Percentiles rank a stretch among this genome's conserved stretches.
These are phyloP conservation scores for Pachyuromys duprasi DNA, from an alignment of 2,797 vertebrate genomes.

Conservation along the genomic window DNA sequence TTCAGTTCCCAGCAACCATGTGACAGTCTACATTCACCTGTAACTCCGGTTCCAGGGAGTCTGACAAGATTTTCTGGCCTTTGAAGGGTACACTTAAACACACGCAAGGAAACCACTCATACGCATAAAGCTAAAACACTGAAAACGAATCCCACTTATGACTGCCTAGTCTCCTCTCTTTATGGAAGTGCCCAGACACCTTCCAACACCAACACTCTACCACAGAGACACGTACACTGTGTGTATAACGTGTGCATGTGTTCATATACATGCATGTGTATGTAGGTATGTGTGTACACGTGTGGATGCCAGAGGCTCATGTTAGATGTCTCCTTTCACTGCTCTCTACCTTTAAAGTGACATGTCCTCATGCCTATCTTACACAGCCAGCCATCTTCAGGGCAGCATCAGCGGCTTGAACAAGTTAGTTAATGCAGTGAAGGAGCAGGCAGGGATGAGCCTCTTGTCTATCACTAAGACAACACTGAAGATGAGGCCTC, in stretches of 20 bases:
- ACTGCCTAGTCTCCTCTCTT: background rate
- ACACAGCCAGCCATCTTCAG: background rate
- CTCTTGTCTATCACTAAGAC: constrained; percentile 22
- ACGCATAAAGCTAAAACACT: background rate
- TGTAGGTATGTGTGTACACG: background rate
- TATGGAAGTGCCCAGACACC: background rate
- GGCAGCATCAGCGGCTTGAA: background rate
- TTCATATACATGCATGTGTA: background rate
- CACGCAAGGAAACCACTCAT: background rate
- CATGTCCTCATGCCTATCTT: background rate
- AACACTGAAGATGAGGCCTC: constrained; percentile 7
- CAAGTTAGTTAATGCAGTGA: constrained; percentile 7
- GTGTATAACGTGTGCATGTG: background rate
- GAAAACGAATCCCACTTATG: background rate
- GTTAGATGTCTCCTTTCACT: background rate
- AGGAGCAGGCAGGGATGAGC: background rate
- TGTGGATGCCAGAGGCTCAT: background rate
- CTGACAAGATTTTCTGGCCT: background rate
- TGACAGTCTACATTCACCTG: too few relatives aligned
- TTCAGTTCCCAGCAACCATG: background rate
- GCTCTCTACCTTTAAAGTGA: background rate
- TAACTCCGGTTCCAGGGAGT: background rate
- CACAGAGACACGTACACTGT: background rate
- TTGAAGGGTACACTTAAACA: too few relatives aligned
- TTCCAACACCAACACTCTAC: background rate